Evolutionary conservation across 2,888 invertebrate species (phyloP).

Genomic region (Steinernema scapterisci): DNA sequence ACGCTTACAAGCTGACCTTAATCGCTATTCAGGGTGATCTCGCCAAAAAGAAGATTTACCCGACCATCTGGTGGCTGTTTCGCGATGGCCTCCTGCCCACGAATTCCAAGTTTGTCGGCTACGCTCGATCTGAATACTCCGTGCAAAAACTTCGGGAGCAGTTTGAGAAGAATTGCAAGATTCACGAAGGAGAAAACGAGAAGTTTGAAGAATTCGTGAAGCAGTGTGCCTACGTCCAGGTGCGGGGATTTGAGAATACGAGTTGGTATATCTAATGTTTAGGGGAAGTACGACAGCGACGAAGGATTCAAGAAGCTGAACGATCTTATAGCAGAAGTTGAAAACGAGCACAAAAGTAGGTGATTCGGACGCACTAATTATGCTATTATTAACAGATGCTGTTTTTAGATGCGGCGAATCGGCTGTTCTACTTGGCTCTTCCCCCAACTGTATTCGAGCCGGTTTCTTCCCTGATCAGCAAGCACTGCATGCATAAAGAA

Average conservation of each 20-base stretch:
- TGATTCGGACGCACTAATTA: too few relatives aligned
- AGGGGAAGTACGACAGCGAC: constrained; percentile 83
- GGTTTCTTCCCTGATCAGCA: constrained; percentile 83
- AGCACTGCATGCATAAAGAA: constrained; percentile 59
- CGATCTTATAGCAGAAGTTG: constrained; percentile 76
- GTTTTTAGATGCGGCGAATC: constrained; percentile 73
- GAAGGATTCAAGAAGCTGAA: constrained; percentile 83
- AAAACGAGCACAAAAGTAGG: constrained; percentile 51
- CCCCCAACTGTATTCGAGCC: constrained; percentile 91
- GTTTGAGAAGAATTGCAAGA: constrained; percentile 83
- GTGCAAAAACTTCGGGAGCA: constrained; percentile 78
- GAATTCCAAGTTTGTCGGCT: constrained; percentile 86
- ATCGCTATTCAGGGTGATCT: constrained; percentile 79
- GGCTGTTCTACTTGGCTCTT: constrained; percentile 93
- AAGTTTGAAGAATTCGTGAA: constrained; percentile 82
- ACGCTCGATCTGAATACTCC: constrained; percentile 83
- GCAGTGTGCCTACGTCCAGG: constrained; percentile 79
- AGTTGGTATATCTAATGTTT: constrained; percentile 40
- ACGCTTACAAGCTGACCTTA: too few relatives aligned
- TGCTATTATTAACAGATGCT: too few relatives aligned
- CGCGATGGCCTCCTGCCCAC: constrained; percentile 87
- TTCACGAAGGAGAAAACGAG: constrained; percentile 77
- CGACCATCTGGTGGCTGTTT: constrained; percentile 90
- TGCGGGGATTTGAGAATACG: constrained; percentile 1
- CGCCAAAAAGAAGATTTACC: constrained; percentile 97